Percentiles rank a stretch among this genome's conserved stretches.
These are phyloP conservation scores for Lepus oiostolus DNA, from an alignment of 2,797 vertebrate species.

Conservation along the genomic window DNA sequence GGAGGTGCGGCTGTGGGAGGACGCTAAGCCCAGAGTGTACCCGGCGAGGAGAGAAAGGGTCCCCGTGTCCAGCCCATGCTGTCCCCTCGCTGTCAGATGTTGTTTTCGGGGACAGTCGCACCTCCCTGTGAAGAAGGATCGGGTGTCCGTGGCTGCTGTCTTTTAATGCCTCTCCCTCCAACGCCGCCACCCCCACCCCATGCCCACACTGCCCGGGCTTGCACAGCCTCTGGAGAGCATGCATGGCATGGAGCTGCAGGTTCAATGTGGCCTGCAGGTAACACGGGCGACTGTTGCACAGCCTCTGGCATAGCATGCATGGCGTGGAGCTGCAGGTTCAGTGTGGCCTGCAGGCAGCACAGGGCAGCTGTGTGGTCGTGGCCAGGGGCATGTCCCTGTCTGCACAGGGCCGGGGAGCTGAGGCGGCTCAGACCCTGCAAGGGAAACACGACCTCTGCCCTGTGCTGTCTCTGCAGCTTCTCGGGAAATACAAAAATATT, in stretches of 20 bases:
- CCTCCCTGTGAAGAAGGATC: slow-evolving; percentile 80
- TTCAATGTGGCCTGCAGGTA: rapidly evolving
- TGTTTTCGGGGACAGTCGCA: slow-evolving; percentile 81
- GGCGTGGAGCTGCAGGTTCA: not conserved
- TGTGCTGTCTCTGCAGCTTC: not conserved
- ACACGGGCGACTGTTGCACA: no score
- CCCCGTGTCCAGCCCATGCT: not conserved
- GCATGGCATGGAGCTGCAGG: not conserved
- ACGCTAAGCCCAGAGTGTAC: slow-evolving; percentile 77
- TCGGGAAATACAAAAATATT: not conserved
- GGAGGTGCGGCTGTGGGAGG: slow-evolving; percentile 66
- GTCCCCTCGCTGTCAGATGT: slow-evolving; percentile 1
- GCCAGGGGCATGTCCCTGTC: slow-evolving; percentile 63
- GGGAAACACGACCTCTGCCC: not conserved
- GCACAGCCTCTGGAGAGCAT: not conserved
- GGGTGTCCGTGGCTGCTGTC: slow-evolving; percentile 83
- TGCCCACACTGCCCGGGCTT: no score
- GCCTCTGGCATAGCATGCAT: not conserved
- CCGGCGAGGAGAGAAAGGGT: slow-evolving; percentile 61
- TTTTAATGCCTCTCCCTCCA: slow-evolving; percentile 15
- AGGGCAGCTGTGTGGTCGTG: not conserved
- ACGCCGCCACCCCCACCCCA: no score
- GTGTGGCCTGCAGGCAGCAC: not conserved
- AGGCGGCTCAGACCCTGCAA: not conserved
- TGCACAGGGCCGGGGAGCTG: slow-evolving; percentile 65